These are phyloP conservation scores for Lepidurus apus DNA, from an alignment of 1,140 invertebrate genomes.

Conservation along the genomic window DNA sequence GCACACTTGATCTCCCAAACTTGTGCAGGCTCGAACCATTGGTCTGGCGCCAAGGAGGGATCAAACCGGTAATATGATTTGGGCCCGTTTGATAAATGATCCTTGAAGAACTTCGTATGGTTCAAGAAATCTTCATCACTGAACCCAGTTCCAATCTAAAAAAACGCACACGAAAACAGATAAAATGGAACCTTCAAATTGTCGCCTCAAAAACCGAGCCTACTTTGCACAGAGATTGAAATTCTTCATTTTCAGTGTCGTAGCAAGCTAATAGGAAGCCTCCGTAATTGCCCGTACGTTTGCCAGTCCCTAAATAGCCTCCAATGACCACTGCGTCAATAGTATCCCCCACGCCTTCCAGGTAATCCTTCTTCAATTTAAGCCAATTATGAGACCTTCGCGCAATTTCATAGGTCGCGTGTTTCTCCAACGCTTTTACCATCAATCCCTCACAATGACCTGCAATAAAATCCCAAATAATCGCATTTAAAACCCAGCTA, in stretches of 20 bases:
- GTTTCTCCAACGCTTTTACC: conserved; percentile 91
- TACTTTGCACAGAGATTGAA: conserved; percentile 86
- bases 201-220: conserved; percentile 33
- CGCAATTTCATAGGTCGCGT: conserved; percentile 96
- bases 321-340: conserved; percentile 84
- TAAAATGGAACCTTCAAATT: conserved; percentile 28
- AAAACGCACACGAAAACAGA: conserved; percentile 35
- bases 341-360: conserved; percentile 91
- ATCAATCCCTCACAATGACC: conserved; percentile 97
- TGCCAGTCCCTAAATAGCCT: conserved; percentile 88
- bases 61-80: conserved; percentile 86
- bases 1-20: conserved; percentile 99
- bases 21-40: conserved; percentile 87
- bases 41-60: conserved; percentile 71
- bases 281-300: conserved; percentile 88
- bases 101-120: conserved; percentile 71
- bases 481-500: too few relatives aligned
- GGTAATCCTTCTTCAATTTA: conserved; percentile 96
- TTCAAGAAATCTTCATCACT: conserved; percentile 80
- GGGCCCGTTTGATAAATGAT: conserved; percentile 64
- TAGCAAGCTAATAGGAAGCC: conserved; percentile 97
- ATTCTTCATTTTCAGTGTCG: conserved; percentile 87
- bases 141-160: conserved; percentile 94
- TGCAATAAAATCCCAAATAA: conserved; percentile 40
- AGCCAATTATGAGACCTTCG: conserved; percentile 95